A percentile compares a stretch with the other conserved stretches of the same genome.
Conservation (phyloP, 2,113 vertebrate genomes). For the Leptobrachium ailaonicum region DNA sequence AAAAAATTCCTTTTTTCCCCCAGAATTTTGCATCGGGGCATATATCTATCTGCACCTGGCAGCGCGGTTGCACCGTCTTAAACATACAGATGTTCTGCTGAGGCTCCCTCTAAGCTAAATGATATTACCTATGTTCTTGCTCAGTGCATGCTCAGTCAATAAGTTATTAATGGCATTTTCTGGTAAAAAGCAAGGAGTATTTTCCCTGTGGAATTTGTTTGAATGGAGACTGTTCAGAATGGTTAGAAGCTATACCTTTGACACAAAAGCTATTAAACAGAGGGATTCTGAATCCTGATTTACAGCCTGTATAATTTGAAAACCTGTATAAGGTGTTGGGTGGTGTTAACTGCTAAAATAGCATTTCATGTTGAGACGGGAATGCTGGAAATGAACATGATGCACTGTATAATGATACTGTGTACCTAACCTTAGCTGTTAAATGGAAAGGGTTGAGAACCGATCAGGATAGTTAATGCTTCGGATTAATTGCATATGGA, state of each 20-base stretch:
- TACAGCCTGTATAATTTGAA: conserved; percentile 48
- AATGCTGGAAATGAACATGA: conserved; percentile 31
- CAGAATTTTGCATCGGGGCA: neutral
- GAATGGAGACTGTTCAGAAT: conserved; percentile 50
- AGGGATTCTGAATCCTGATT: conserved; percentile 50
- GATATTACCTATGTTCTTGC: conserved; percentile 45
- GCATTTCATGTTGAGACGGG: conserved; percentile 38
- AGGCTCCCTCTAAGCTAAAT: conserved; percentile 49
- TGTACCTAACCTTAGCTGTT: conserved; percentile 35
- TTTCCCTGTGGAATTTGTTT: conserved; percentile 46
- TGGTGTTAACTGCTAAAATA: conserved; percentile 44
- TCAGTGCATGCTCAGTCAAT: conserved; percentile 50
- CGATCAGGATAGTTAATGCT: conserved; percentile 11
- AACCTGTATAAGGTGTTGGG: conserved; percentile 44
- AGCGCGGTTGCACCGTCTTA: conserved; percentile 13
- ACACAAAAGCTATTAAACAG: conserved; percentile 50
- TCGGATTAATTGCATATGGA: conserved; percentile 6
- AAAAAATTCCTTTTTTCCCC: neutral
- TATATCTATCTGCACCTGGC: conserved; percentile 21
- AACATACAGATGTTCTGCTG: conserved; percentile 39
- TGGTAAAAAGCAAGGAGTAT: conserved; percentile 47
- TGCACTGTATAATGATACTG: conserved; percentile 38
- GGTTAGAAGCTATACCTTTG: conserved; percentile 50
- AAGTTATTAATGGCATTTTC: conserved; percentile 51
- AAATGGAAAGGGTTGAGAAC: neutral